phyloP scores from a whole-genome alignment of 2,797 vertebrate species.

The Chiloscyllium punctatum region DNA sequence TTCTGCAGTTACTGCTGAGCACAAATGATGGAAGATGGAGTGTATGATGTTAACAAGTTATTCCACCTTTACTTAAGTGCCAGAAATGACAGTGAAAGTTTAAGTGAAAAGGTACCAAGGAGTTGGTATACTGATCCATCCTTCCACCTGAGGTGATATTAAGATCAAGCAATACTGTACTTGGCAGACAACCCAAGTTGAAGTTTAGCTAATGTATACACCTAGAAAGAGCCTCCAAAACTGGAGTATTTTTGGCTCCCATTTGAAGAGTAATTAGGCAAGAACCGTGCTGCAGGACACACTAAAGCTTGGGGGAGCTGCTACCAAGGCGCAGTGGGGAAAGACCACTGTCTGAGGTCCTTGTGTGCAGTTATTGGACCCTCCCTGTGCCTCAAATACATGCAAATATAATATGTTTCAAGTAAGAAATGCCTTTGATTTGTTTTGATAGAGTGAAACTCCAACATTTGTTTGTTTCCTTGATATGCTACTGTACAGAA shows the following conservation, averaged over 20 bases:
- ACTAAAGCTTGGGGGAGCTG: too few relatives aligned
- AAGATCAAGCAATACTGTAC: neutral
- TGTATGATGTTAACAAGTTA: neutral
- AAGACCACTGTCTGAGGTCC: too few relatives aligned
- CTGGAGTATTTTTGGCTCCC: neutral
- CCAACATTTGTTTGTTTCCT: too few relatives aligned
- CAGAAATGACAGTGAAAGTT: neutral
- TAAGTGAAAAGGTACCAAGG: neutral
- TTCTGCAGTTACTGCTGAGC: neutral
- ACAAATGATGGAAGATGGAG: neutral
- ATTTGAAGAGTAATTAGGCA: neutral
- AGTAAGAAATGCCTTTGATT: too few relatives aligned
- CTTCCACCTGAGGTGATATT: neutral
- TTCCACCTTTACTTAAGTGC: neutral
- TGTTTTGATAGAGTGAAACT: too few relatives aligned
- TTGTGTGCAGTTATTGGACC: too few relatives aligned
- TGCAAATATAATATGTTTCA: too few relatives aligned
- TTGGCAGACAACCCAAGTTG: neutral
- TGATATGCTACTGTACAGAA: too few relatives aligned
- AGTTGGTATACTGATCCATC: neutral
- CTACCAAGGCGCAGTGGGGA: too few relatives aligned
- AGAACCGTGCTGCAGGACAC: too few relatives aligned
- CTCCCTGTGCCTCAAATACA: too few relatives aligned
- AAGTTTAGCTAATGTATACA: neutral
- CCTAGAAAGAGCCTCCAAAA: neutral